A percentile compares a stretch with the other conserved stretches of the same genome.
phyloP scores from a whole-genome alignment of 2,888 invertebrate genomes.

The Resseliella maxima region DNA sequence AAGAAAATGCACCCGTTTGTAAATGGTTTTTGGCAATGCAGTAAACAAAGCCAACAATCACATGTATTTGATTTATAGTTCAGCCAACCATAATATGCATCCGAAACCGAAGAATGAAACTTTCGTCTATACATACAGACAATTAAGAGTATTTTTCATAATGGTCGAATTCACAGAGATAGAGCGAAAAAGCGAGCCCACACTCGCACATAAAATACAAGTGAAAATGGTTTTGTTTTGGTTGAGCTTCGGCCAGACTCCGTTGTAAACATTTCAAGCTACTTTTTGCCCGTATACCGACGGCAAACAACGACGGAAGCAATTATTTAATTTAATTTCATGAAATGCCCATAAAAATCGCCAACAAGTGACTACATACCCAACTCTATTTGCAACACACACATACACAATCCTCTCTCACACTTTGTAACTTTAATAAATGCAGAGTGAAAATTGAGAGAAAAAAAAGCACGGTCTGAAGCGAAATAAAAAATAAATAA shows the following conservation, averaged over 20 bases:
- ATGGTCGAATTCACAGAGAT: not conserved
- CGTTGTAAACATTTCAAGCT: no score
- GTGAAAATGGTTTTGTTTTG: not conserved
- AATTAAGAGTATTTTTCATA: constrained; percentile 26
- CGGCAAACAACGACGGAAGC: constrained; percentile 1
- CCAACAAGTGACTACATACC: constrained; percentile 35
- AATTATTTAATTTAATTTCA: constrained; percentile 43
- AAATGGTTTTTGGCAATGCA: constrained; percentile 43
- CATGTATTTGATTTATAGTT: not conserved
- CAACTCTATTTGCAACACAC: not conserved
- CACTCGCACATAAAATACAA: not conserved
- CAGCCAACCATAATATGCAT: not conserved
- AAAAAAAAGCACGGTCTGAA: no score
- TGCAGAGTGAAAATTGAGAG: no score
- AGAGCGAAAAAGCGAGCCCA: not conserved
- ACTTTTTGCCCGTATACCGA: no score
- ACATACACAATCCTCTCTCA: not conserved
- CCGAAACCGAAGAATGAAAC: constrained; percentile 25
- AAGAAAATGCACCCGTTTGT: not conserved
- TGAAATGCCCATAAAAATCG: constrained; percentile 1
- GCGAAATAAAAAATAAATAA: no score
- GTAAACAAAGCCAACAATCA: constrained; percentile 36
- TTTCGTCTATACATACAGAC: not conserved
- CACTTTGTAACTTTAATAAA: no score
- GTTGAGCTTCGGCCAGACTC: no score